These are phyloP conservation scores for Atopsyche davidsoni DNA, from an alignment of 1,140 invertebrate species.

Conservation along the genomic window DNA sequence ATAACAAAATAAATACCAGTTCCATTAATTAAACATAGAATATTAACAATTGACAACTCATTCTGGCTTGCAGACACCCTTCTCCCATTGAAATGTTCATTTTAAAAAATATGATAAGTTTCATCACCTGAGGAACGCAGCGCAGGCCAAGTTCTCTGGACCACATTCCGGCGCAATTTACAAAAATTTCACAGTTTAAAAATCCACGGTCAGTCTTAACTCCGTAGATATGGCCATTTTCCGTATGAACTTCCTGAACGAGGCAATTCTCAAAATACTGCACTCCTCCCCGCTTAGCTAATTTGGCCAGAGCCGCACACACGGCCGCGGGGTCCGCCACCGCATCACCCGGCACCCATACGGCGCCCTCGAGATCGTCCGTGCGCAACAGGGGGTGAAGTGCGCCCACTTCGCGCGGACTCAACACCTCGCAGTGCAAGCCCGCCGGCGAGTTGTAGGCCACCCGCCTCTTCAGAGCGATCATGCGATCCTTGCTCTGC, in stretches of 20 bases:
- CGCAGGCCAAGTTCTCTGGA: conserved; percentile 58
- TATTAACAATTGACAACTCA: no score
- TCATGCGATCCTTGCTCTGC: conserved; percentile 65
- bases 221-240: conserved; percentile 52
- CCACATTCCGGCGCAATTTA: conserved; percentile 73
- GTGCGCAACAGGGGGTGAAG: conserved; percentile 57
- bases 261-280: conserved; percentile 56
- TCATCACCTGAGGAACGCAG: conserved; percentile 54
- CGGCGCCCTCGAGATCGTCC: conserved; percentile 63
- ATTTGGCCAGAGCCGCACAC: conserved; percentile 52
- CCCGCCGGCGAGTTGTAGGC: conserved; percentile 53
- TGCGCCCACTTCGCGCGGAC: conserved; percentile 40
- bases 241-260: conserved; percentile 53
- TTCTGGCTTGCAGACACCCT: no score
- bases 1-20: no score
- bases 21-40: no score
- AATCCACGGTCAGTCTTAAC: conserved; percentile 56
- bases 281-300: conserved; percentile 56
- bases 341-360: conserved; percentile 71
- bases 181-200: conserved; percentile 65
- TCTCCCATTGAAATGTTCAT: no score
- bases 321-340: conserved; percentile 59
- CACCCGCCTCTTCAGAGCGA: conserved; percentile 55
- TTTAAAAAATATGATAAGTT: no score
- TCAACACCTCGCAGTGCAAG: conserved; percentile 48